These are phyloP conservation scores for Chrysomallon squamiferum DNA, from an alignment of 1,140 invertebrate genomes.

Conservation along the genomic window DNA sequence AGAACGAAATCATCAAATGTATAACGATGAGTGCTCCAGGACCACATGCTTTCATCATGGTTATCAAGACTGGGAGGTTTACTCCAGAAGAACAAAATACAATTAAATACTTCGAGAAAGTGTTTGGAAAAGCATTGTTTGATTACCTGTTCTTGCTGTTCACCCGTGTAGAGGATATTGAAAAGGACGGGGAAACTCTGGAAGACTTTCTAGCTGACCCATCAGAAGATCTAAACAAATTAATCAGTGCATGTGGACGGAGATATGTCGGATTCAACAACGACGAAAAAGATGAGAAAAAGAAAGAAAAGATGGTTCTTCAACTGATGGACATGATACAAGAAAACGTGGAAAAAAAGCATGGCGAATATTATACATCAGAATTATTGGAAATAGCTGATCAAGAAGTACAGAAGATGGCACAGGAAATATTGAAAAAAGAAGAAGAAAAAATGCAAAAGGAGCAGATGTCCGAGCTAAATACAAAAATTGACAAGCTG, in stretches of 20 bases:
- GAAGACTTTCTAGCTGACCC: not conserved
- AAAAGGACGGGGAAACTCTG: not conserved
- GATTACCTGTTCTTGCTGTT: conserved; percentile 9
- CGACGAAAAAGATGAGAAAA: not conserved
- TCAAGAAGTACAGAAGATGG: too few species aligned
- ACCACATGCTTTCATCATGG: conserved; percentile 10
- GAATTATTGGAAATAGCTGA: too few species aligned
- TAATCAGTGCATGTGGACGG: not conserved
- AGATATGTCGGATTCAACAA: conserved; percentile 8
- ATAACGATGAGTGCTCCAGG: conserved; percentile 8
- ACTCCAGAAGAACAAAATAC: conserved; percentile 9
- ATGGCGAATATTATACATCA: too few species aligned
- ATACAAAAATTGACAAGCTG: too few species aligned
- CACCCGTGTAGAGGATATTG: conserved; percentile 1
- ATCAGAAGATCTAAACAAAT: not conserved
- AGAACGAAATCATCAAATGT: not conserved
- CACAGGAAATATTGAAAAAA: too few species aligned
- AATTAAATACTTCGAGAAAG: not conserved
- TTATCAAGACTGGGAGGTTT: conserved; percentile 7
- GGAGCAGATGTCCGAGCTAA: too few species aligned
- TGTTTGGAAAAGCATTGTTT: conserved; percentile 1
- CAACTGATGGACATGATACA: too few species aligned
- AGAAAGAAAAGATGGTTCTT: not conserved
- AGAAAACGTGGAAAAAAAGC: too few species aligned
- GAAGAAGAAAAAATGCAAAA: too few species aligned